Evolutionary conservation across 1,140 invertebrate species (phyloP), one percentile per base, ranked within the genome.

Genomic region (Zaprionus camerounensis): DNA sequence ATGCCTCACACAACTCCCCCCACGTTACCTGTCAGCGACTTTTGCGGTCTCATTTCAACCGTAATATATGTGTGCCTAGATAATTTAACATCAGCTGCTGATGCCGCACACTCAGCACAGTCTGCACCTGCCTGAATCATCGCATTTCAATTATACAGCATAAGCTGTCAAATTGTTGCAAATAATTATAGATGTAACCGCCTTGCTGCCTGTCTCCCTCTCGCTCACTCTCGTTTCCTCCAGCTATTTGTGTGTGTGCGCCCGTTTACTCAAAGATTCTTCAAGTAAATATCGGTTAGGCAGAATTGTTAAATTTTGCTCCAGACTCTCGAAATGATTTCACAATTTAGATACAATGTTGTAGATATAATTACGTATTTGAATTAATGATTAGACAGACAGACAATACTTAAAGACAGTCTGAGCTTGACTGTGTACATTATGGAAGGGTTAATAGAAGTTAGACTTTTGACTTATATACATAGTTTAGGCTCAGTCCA

Each of bases 101-200:
- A 68, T 86, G 72, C 74, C 64, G 44, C 46, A 49, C 73, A 88
- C 56, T 80, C 70, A 71, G 36, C 46, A 17, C 41, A 17, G 62
- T 66, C 24, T 82, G 76, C 76, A 86, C 71, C 76, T 82, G 62
- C 71, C 76, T 82, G 62, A 86, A 80, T 87, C 77, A 80, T 83
- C 83, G 72, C 74, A 90, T 90, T 80, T 81, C 70, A 78, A 88
- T 90, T 80, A 80, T 62, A 66, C 63, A 66, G 51, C 36, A 80
- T 76, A 76, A 81, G 73, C 73, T 78, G 57, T 58, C 55, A 57
- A 74, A 51, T 78, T 46, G 65, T 57, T 46, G 68, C 68, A 73
- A 75, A 71, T 76, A 86, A 82, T 85, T 82, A 82, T 70, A 65
- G 41, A 49, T 75, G 65, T 49, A 77, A 67, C 56, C 26, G 56